Evolutionary conservation across 2,888 invertebrate species (phyloP).

Genomic region (Erebia aethiops): DNA sequence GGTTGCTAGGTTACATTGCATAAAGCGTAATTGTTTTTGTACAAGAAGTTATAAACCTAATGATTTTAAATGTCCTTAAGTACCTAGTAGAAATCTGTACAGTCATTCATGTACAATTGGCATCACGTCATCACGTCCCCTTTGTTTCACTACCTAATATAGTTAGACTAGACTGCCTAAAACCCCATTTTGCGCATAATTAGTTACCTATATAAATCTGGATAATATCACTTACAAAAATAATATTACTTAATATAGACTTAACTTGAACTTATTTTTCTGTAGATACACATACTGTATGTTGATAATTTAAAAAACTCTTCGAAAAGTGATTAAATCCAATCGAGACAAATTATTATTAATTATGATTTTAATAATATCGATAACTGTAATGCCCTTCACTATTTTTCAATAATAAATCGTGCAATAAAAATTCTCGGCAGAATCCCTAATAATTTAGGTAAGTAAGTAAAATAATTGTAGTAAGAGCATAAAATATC

Average conservation of each 20-base stretch:
- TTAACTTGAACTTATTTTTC: neutral
- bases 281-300: neutral
- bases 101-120: neutral
- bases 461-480: no score
- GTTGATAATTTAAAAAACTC: neutral
- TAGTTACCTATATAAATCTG: neutral
- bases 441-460: no score
- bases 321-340: neutral
- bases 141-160: neutral
- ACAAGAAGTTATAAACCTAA: neutral
- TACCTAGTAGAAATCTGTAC: neutral
- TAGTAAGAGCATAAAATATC: neutral
- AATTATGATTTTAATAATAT: neutral
- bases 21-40: neutral
- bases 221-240: neutral
- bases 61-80: neutral
- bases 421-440: neutral
- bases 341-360: neutral
- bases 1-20: slow-evolving; percentile 13
- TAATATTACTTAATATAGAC: no score
- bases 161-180: neutral
- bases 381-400: neutral
- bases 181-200: neutral
- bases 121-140: slow-evolving; percentile 4
- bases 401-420: neutral